phyloP scores from a whole-genome alignment of 2,797 vertebrate genomes.

The Huso huso region DNA sequence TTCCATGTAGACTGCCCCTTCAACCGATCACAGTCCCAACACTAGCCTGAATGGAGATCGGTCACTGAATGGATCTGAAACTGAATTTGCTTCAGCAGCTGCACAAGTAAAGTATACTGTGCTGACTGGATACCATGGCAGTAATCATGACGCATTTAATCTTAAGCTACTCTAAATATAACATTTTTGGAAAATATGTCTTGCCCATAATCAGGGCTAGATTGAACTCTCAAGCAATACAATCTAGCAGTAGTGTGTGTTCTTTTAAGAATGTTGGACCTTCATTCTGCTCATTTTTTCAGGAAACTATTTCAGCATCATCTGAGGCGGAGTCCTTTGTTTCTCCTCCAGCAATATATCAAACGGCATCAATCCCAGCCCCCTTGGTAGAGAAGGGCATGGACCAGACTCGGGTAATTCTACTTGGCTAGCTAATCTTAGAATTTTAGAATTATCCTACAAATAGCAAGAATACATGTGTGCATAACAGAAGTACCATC shows the following conservation, averaged over 20 bases:
- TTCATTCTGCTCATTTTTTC: not conserved
- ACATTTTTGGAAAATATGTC: too few relatives aligned
- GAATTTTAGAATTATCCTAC: too few relatives aligned
- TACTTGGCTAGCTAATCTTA: too few relatives aligned
- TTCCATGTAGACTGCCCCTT: conserved; percentile 49
- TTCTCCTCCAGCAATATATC: conserved; percentile 41
- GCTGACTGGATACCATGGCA: not conserved
- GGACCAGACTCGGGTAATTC: conserved; percentile 1
- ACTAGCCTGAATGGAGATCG: conserved; percentile 56
- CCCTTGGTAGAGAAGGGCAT: conserved; percentile 35
- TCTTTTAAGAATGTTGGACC: too few relatives aligned
- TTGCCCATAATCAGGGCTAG: too few relatives aligned
- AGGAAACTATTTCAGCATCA: conserved; percentile 34
- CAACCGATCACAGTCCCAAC: conserved; percentile 42
- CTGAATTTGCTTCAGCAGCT: conserved; percentile 48
- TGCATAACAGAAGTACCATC: too few relatives aligned
- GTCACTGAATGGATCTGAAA: conserved; percentile 49
- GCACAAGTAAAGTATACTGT: conserved; percentile 47
- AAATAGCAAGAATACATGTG: too few relatives aligned
- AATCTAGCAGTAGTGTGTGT: too few relatives aligned
- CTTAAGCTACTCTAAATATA: too few relatives aligned
- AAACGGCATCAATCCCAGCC: conserved; percentile 35
- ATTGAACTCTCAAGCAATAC: too few relatives aligned
- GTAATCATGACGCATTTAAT: too few relatives aligned
- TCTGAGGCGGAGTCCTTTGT: conserved; percentile 33